Evolutionary conservation across 2,113 vertebrate genomes (phyloP).

Genomic region (Rhombomys opimus): DNA sequence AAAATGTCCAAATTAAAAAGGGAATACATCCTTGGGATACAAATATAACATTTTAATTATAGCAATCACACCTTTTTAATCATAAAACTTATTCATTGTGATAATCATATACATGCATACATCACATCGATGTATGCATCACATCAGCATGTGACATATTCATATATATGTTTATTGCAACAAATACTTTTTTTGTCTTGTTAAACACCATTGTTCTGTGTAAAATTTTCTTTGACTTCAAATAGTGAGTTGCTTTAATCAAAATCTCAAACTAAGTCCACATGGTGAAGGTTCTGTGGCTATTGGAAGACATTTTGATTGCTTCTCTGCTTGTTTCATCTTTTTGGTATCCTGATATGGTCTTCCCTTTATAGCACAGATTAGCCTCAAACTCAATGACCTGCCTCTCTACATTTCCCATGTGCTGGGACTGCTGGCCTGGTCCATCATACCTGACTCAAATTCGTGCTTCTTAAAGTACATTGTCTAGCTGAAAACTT

Average conservation of each 20-base stretch:
- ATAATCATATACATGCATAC: not conserved
- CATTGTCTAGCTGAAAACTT: not conserved
- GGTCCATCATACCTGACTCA: not conserved
- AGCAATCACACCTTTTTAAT: not conserved
- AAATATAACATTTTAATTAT: not conserved
- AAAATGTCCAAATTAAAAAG: not conserved
- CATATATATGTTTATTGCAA: no score
- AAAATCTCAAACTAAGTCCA: not conserved
- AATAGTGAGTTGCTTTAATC: not conserved
- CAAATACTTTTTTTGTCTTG: not conserved
- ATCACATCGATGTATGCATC: not conserved
- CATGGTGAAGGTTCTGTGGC: not conserved
- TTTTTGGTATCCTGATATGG: not conserved
- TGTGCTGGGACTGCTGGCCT: not conserved
- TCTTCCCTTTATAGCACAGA: not conserved
- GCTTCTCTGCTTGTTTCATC: not conserved
- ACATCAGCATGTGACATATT: no score
- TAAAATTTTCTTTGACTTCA: not conserved
- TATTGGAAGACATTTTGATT: not conserved
- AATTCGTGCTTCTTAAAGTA: not conserved
- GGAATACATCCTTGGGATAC: not conserved
- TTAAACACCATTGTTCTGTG: not conserved
- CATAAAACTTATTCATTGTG: not conserved
- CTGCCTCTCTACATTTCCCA: not conserved
- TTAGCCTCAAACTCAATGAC: not conserved